These are phyloP conservation scores for Icerya purchasi DNA, from an alignment of 2,888 invertebrate species.

Conservation along the genomic window DNA sequence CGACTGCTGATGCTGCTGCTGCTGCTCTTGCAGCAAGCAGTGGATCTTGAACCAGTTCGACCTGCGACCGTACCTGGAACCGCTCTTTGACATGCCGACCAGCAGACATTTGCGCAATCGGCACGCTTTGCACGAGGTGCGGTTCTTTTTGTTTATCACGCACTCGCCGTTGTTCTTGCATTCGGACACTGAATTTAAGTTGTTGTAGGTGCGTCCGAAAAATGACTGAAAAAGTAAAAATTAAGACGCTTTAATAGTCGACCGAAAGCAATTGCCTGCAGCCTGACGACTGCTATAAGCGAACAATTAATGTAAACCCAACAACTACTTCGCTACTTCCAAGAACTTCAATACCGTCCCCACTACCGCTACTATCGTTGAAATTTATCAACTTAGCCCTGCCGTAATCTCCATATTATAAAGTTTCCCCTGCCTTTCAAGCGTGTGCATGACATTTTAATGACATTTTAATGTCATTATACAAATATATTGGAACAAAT, in stretches of 20 bases:
- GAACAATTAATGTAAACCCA: no score
- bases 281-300: background rate
- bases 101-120: conserved; percentile 62
- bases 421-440: no score
- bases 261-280: background rate
- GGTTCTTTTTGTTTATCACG: conserved; percentile 78
- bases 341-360: no score
- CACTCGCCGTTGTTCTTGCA: conserved; percentile 79
- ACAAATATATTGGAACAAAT: no score
- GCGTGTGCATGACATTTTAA: no score
- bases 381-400: no score
- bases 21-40: conserved; percentile 63
- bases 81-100: conserved; percentile 81
- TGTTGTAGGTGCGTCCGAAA: conserved; percentile 80
- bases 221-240: conserved; percentile 56
- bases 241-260: conserved; percentile 17
- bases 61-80: conserved; percentile 67
- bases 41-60: conserved; percentile 91
- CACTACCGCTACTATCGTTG: no score
- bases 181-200: conserved; percentile 64
- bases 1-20: conserved; percentile 20
- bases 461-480: no score
- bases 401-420: no score
- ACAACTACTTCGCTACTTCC: no score
- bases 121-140: conserved; percentile 79